A percentile compares a stretch with the other conserved stretches of the same genome.
These are phyloP conservation scores for Cetonia aurata DNA, from an alignment of 2,888 invertebrate genomes.

Conservation along the genomic window DNA sequence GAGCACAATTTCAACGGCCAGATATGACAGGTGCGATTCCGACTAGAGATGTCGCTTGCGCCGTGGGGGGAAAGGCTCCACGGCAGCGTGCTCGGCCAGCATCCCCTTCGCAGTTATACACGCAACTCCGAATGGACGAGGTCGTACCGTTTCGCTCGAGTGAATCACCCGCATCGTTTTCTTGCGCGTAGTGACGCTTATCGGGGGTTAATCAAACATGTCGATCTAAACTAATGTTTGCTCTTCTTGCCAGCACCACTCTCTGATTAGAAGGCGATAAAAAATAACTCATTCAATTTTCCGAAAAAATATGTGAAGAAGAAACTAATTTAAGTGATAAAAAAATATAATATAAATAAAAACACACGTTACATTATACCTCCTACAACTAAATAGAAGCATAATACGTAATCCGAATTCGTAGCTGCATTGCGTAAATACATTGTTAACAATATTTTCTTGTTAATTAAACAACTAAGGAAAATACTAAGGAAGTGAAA, in stretches of 20 bases:
- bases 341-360: not conserved
- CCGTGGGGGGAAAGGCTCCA: conserved; percentile 30
- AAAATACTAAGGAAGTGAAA: too few relatives aligned
- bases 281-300: not conserved
- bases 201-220: not conserved
- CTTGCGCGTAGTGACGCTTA: conserved; percentile 7
- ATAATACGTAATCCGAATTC: too few relatives aligned
- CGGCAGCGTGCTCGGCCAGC: conserved; percentile 16
- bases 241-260: not conserved
- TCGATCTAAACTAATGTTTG: not conserved
- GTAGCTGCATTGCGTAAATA: too few relatives aligned
- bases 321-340: not conserved
- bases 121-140: conserved; percentile 22
- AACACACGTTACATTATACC: too few relatives aligned
- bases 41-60: conserved; percentile 37
- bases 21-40: conserved; percentile 38
- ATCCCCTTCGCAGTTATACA: conserved; percentile 35
- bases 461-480: too few relatives aligned
- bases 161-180: conserved; percentile 1
- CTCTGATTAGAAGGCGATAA: too few relatives aligned
- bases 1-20: conserved; percentile 25
- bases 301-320: not conserved
- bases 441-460: too few relatives aligned
- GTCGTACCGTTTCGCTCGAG: not conserved
- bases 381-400: too few relatives aligned